Percentiles rank a stretch among this genome's conserved stretches.
These are phyloP conservation scores for Meghimatium bilineatum DNA, from an alignment of 2,888 invertebrate genomes.

Conservation along the genomic window DNA sequence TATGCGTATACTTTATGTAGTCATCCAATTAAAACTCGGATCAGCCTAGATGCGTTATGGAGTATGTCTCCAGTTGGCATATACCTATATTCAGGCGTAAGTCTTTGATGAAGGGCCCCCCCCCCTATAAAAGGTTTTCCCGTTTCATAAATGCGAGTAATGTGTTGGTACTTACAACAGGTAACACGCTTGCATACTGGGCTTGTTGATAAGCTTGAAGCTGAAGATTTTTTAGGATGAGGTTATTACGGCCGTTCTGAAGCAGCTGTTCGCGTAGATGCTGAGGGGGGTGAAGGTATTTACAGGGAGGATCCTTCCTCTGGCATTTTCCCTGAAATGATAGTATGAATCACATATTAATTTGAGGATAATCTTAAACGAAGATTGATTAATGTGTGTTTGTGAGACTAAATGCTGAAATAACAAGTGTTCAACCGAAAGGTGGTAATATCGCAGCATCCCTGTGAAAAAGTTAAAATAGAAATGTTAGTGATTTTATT, in stretches of 20 bases:
- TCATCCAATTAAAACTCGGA: too few species aligned
- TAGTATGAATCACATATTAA: neutral
- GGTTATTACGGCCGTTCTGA: slow-evolving; percentile 99
- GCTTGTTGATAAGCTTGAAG: slow-evolving; percentile 71
- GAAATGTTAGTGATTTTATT: too few species aligned
- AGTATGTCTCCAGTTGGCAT: too few species aligned
- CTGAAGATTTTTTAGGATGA: slow-evolving; percentile 95
- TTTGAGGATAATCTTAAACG: too few species aligned
- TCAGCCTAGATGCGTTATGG: too few species aligned
- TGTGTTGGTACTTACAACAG: slow-evolving; percentile 62
- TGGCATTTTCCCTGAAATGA: slow-evolving; percentile 96
- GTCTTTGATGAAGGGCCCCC: neutral
- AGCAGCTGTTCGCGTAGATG: slow-evolving; percentile 99
- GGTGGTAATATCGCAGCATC: too few species aligned
- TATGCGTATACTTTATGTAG: too few species aligned
- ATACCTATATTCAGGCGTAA: too few species aligned
- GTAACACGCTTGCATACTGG: slow-evolving; percentile 63
- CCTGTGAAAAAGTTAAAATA: too few species aligned
- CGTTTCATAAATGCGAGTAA: neutral
- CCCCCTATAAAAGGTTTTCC: neutral
- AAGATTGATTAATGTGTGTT: too few species aligned
- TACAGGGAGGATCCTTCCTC: slow-evolving; percentile 99
- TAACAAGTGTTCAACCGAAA: too few species aligned
- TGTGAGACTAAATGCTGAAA: too few species aligned
- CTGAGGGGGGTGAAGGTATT: slow-evolving; percentile 99